A percentile compares a stretch with the other conserved stretches of the same genome.
Evolutionary conservation across 1,140 invertebrate genomes (phyloP).

Genomic region (Eriocheir sinensis): DNA sequence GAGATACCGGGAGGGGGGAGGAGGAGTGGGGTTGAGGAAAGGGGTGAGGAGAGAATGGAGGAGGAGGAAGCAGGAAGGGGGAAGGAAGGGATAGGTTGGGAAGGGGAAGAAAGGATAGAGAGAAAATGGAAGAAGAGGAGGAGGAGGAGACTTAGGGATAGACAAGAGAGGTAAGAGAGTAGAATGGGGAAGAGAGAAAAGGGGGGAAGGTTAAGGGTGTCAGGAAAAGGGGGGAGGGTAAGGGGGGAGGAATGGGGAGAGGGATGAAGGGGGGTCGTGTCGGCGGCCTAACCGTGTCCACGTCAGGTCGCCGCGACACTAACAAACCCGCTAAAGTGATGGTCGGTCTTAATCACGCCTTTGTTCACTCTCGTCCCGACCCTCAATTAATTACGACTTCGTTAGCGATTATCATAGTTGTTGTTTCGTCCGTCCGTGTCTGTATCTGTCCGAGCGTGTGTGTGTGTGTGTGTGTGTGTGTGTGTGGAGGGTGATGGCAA

Average conservation of each 20-base stretch:
- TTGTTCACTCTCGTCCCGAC: conserved; percentile 39
- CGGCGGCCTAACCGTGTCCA: background rate
- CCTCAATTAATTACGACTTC: conserved; percentile 53
- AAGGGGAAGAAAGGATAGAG: background rate
- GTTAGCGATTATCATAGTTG: conserved; percentile 50
- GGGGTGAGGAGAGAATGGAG: too few relatives aligned
- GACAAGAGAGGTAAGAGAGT: background rate
- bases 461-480: too few relatives aligned
- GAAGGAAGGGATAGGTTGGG: background rate
- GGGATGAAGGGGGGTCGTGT: background rate
- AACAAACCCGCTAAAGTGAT: conserved; percentile 23
- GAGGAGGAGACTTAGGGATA: background rate
- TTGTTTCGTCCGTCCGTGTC: too few relatives aligned
- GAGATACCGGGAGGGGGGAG: too few relatives aligned
- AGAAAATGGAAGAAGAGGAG: background rate
- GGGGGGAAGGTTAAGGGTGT: background rate
- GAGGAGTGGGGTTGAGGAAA: too few relatives aligned
- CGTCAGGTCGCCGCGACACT: background rate
- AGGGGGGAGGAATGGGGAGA: background rate
- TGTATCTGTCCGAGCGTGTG: too few relatives aligned
- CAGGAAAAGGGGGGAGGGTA: background rate
- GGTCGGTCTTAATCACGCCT: conserved; percentile 47
- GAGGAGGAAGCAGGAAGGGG: background rate
- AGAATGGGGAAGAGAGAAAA: background rate
- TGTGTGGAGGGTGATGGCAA: too few relatives aligned